Evolutionary conservation across 2,888 invertebrate genomes (phyloP).

Genomic region (Corythucha ciliata): DNA sequence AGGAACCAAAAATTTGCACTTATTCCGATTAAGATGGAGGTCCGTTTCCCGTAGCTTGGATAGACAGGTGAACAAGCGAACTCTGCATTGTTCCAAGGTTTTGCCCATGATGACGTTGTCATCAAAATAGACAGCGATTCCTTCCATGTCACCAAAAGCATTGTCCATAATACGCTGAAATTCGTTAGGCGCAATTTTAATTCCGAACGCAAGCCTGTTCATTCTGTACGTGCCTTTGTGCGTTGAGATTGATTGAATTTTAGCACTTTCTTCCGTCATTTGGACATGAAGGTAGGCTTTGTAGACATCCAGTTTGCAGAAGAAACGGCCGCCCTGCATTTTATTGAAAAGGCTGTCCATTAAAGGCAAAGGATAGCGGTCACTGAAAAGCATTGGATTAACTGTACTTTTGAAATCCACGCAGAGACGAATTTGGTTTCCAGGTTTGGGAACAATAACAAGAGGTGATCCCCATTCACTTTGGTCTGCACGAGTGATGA

Average conservation of each 20-base stretch:
- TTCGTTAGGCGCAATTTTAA: slow-evolving; percentile 16
- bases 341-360: slow-evolving; percentile 21
- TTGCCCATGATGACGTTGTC: slow-evolving; percentile 32
- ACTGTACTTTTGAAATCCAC: slow-evolving; percentile 34
- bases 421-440: slow-evolving; percentile 17
- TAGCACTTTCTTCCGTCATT: slow-evolving; percentile 22
- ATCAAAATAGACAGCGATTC: slow-evolving; percentile 28
- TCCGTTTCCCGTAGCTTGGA: slow-evolving; percentile 1
- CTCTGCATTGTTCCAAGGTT: slow-evolving; percentile 25
- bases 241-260: slow-evolving; percentile 21
- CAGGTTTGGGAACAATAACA: slow-evolving; percentile 8
- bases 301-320: slow-evolving; percentile 19
- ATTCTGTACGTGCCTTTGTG: slow-evolving; percentile 17
- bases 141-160: slow-evolving; percentile 20
- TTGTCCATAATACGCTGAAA: slow-evolving; percentile 18
- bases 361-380: slow-evolving; percentile 30
- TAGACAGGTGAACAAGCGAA: background rate
- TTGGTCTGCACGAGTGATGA: slow-evolving; percentile 20
- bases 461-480: slow-evolving; percentile 26
- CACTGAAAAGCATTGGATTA: slow-evolving; percentile 31
- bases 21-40: slow-evolving; percentile 14
- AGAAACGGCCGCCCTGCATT: background rate
- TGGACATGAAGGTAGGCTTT: slow-evolving; percentile 31
- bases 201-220: slow-evolving; percentile 10
- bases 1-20: slow-evolving; percentile 8